Evolutionary conservation across 2,113 vertebrate genomes (phyloP).

Genomic region (Antechinus flavipes): DNA sequence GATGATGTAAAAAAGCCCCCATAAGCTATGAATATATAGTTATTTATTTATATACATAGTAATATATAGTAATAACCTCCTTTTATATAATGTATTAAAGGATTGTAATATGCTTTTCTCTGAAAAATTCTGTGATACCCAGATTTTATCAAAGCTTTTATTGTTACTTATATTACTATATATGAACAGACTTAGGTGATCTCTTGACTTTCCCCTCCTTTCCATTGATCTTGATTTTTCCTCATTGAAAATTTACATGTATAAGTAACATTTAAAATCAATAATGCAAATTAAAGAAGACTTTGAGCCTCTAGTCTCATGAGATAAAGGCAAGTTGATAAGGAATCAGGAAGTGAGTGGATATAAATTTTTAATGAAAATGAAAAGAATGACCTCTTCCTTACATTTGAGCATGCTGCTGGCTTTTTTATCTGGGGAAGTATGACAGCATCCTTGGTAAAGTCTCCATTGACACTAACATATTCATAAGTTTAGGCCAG

Average conservation of each 20-base stretch:
- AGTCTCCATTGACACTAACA: not conserved
- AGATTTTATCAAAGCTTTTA: not conserved
- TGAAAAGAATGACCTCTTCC: not conserved
- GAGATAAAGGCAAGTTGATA: constrained; percentile 33
- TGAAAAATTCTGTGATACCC: not conserved
- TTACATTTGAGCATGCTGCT: not conserved
- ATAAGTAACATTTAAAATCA: constrained; percentile 67
- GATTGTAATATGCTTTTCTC: not conserved
- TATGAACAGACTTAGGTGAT: not conserved
- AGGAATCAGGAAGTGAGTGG: constrained; percentile 38
- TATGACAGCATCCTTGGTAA: not conserved
- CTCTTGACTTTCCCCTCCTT: not conserved
- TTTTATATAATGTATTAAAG: not conserved
- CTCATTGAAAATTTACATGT: constrained; percentile 50
- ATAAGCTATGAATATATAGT: not conserved
- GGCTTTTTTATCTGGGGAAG: not conserved
- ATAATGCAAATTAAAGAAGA: constrained; percentile 64
- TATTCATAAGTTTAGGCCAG: not conserved
- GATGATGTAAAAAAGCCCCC: not conserved
- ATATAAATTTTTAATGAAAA: not conserved
- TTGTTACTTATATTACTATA: not conserved
- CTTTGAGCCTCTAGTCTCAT: constrained; percentile 28
- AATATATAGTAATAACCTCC: not conserved
- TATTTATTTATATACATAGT: not conserved
- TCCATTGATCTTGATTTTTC: constrained; percentile 15